Evolutionary conservation across 2,113 vertebrate species (phyloP).

Genomic region (Merops nubicus): DNA sequence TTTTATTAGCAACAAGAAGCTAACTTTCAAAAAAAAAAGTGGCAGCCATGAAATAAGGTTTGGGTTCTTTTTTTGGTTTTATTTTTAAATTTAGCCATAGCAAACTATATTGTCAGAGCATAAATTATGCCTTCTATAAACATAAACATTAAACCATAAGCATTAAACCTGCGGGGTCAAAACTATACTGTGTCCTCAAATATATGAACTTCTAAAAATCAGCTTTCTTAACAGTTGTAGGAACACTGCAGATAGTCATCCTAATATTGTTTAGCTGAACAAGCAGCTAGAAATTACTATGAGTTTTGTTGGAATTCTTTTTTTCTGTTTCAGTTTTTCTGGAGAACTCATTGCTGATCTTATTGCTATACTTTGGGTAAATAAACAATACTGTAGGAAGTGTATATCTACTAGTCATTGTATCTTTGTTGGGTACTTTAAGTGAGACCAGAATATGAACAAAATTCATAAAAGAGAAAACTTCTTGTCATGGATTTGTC

Average conservation of each 20-base stretch:
- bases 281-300: background rate
- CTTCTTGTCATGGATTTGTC: fast-evolving
- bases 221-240: background rate
- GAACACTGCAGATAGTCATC: background rate
- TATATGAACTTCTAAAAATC: background rate
- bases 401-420: background rate
- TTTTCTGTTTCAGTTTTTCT: background rate
- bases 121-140: background rate
- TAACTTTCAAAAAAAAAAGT: background rate
- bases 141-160: background rate
- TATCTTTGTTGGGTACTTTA: background rate
- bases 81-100: background rate
- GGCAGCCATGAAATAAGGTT: background rate
- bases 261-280: background rate
- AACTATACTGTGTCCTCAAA: background rate
- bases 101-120: background rate
- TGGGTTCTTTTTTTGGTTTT: no score
- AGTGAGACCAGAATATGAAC: background rate
- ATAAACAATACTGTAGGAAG: background rate
- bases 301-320: background rate
- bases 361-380: background rate
- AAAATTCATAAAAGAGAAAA: background rate
- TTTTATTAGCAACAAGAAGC: background rate
- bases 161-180: background rate
- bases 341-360: background rate